phyloP scores from a whole-genome alignment of 2,113 vertebrate genomes.

The Vombatus ursinus region DNA sequence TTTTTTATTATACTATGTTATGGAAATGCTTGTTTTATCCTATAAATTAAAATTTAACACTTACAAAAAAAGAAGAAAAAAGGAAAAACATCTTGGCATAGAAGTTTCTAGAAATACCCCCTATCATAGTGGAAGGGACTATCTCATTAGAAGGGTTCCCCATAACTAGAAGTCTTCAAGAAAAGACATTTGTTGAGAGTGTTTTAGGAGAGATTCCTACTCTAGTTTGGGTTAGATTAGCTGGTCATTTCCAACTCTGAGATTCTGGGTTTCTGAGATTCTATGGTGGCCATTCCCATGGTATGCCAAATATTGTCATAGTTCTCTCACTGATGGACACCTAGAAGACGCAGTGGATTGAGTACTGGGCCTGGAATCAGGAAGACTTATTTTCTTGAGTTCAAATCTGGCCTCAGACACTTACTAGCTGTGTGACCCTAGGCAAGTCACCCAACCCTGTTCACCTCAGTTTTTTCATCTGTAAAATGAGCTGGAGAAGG shows the following conservation, averaged over 20 bases:
- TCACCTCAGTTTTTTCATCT: background rate
- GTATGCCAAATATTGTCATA: background rate
- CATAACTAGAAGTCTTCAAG: background rate
- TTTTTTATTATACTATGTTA: background rate
- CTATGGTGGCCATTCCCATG: background rate
- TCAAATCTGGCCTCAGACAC: background rate
- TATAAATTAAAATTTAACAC: background rate
- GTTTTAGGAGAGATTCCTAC: background rate
- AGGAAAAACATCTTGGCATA: background rate
- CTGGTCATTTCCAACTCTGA: background rate
- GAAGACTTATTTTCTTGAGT: background rate
- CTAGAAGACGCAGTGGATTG: background rate
- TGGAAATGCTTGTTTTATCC: background rate
- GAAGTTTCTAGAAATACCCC: background rate
- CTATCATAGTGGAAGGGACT: background rate
- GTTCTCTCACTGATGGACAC: background rate
- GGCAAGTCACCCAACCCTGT: background rate
- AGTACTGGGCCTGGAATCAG: background rate
- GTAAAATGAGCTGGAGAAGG: background rate
- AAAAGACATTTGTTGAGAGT: background rate
- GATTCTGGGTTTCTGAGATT: background rate
- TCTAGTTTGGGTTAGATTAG: background rate
- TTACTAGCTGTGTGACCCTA: background rate
- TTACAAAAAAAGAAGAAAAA: no score
- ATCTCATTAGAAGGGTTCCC: background rate